Base-by-base conservation (phyloP, 2,113 vertebrate genomes). In the Psittacara wagleri region DNA sequence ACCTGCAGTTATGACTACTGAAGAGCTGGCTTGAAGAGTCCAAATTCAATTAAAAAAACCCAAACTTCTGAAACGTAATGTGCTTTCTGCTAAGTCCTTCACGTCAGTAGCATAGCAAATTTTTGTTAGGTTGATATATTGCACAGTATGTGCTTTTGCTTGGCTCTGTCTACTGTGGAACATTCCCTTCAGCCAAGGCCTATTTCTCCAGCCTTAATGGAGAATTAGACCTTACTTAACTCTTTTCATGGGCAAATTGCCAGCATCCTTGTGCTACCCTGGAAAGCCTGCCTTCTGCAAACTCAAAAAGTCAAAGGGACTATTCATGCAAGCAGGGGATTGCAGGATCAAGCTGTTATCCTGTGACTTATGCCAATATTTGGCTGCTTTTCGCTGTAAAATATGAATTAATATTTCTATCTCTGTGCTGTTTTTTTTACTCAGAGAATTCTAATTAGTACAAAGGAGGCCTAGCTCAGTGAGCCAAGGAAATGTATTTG, bases 331-430 rank as follows among this genome's bases (percentile, higher is more conserved):
- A 76, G 77, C 52, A 94, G 88, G 63, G 70, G 76, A 95, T 96
- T 97, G 83, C 28, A 66, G 96, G 86, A 96, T 94, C 92, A 96
- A 96, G 92, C 91, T 94, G 86, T 94, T 96, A 82, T 89, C 84
- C 94, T 22, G 7, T 85, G 81, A 74, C 74, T 95, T 89, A 93
- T 87, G 83, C 91, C 83, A 89, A 33, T 73, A 79, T 94, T 96
- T 96, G 96, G 77, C 95, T 94, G 91, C 77, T 54, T 96, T 89
- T 76, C 69, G 67, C 77, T 66, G 19, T 23, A 77, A 85, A 92
- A 78, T 66, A 81, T 73, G 74, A 96, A 94, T 89, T 93, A 92
- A 46, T 94, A 89, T 89, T 94, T 91, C 57, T 85, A 23, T 89
- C 48, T 52, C 48, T 57, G 16, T 54, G 70, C 80, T 84, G 62